phyloP scores from a whole-genome alignment of 2,888 invertebrate species.

The Papilio gigon region DNA sequence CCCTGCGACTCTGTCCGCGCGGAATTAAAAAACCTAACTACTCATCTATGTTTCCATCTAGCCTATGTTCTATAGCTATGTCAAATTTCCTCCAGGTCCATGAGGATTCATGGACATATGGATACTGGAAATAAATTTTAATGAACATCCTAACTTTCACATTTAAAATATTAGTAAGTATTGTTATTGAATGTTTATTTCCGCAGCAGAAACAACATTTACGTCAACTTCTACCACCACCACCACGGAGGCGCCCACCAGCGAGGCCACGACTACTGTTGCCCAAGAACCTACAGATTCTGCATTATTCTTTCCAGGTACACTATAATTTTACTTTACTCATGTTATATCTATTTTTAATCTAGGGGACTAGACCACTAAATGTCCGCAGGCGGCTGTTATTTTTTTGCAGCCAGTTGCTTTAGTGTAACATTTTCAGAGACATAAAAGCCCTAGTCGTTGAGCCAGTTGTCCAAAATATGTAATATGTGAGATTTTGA shows the following conservation, averaged over 20 bases:
- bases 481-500: not conserved
- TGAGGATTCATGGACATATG: too few species aligned
- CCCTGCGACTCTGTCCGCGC: not conserved
- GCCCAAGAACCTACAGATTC: conserved; percentile 22
- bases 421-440: too few species aligned
- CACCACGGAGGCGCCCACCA: not conserved
- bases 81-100: too few species aligned
- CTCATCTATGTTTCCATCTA: too few species aligned
- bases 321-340: not conserved
- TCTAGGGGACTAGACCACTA: not conserved
- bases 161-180: not conserved
- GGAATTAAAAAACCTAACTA: too few species aligned
- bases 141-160: not conserved
- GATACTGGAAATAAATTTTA: too few species aligned
- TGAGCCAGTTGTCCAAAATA: not conserved
- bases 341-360: not conserved
- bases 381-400: too few species aligned
- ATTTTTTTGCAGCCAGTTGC: too few species aligned
- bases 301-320: conserved; percentile 36
- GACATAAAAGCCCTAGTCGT: too few species aligned
- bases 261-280: not conserved
- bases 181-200: not conserved
- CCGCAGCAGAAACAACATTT: conserved; percentile 9
- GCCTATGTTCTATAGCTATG: too few species aligned
- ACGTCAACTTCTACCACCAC: conserved; percentile 8